Percentiles rank a stretch among this genome's conserved stretches.
These are phyloP conservation scores for Bujurquina vittata DNA, from an alignment of 2,113 vertebrate species.

Conservation along the genomic window DNA sequence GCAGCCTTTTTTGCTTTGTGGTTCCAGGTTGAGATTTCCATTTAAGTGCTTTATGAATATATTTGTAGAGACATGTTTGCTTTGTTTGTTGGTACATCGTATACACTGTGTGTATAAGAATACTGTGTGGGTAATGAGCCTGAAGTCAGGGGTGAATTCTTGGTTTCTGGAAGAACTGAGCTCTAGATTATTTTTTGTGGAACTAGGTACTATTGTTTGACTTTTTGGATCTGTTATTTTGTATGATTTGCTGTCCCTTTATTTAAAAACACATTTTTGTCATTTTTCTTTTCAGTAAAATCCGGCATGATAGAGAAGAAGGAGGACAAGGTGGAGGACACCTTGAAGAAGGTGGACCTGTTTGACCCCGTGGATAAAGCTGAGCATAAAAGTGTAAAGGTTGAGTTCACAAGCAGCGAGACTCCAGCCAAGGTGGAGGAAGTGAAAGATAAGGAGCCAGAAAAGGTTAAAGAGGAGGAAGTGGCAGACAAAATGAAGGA, in stretches of 20 bases:
- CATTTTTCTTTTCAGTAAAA: slow-evolving; percentile 49
- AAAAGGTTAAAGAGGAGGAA: background rate
- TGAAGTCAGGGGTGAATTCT: background rate
- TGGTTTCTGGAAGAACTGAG: background rate
- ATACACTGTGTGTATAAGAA: fast-evolving
- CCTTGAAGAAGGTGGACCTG: slow-evolving; percentile 42
- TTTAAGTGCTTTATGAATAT: no score
- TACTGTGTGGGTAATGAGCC: background rate
- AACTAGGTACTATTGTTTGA: background rate
- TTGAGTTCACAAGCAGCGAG: slow-evolving; percentile 42
- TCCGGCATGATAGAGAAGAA: slow-evolving; percentile 56
- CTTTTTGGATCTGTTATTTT: background rate
- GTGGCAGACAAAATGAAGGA: slow-evolving; percentile 1
- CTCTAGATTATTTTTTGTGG: background rate
- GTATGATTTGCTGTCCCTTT: background rate
- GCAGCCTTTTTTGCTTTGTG: background rate
- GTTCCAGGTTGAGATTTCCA: no score
- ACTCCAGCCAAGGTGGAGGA: slow-evolving; percentile 35
- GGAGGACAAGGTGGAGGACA: slow-evolving; percentile 54
- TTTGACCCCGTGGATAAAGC: slow-evolving; percentile 38
- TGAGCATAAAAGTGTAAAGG: slow-evolving; percentile 56
- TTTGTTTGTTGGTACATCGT: background rate
- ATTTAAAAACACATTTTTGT: background rate
- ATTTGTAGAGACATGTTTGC: background rate
- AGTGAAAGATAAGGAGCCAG: background rate